A percentile compares a stretch with the other conserved stretches of the same genome.
phyloP scores from a whole-genome alignment of 2,113 vertebrate species.

The Saccopteryx bilineata region DNA sequence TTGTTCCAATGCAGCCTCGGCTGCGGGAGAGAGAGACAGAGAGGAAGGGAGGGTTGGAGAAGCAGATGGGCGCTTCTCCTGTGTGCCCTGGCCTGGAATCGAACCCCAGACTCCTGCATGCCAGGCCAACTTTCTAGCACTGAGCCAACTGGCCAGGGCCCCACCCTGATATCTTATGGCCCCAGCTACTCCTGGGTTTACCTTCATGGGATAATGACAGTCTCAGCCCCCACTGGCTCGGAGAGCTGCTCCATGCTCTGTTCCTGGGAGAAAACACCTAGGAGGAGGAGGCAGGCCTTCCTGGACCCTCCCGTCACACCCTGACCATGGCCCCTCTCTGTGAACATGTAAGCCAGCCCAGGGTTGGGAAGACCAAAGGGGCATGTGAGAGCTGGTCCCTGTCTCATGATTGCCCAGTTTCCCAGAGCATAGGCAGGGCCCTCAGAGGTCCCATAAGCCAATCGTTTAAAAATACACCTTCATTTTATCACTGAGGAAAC shows the following conservation, averaged over 20 bases:
- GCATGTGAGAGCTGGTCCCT: background rate
- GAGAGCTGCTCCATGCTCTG: background rate
- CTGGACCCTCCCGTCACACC: background rate
- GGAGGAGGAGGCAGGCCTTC: background rate
- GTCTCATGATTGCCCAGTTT: background rate
- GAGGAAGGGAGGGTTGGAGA: no score
- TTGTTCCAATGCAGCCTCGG: no score
- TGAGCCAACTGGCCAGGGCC: background rate
- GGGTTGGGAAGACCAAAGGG: background rate
- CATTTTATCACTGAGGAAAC: background rate
- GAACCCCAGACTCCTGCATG: no score
- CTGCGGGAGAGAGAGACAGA: no score
- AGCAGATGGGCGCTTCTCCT: no score
- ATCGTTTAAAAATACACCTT: background rate
- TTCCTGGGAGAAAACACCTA: background rate
- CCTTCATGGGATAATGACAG: background rate
- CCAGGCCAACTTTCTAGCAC: no score
- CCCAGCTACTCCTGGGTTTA: background rate
- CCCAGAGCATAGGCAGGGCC: background rate
- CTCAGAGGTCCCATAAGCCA: background rate
- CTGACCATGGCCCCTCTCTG: background rate
- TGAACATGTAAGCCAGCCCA: background rate
- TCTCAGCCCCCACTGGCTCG: background rate
- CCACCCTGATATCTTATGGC: background rate
- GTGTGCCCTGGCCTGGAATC: no score